Evolutionary conservation across 2,888 invertebrate genomes (phyloP).

Genomic region (Caenorhabditis auriculariae): DNA sequence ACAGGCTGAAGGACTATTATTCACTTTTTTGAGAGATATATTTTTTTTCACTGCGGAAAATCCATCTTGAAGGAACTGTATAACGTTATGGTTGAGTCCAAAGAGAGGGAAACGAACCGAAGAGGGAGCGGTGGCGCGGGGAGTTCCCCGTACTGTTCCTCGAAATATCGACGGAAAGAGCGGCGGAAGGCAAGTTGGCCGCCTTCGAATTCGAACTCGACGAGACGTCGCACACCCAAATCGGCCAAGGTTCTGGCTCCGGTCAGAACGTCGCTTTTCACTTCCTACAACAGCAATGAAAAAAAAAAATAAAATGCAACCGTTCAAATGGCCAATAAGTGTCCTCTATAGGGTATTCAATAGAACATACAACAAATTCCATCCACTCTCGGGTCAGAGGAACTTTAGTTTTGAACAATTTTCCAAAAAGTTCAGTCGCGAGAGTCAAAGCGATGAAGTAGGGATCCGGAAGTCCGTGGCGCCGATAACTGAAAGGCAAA

Average conservation of each 20-base stretch:
- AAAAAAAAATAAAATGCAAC: not conserved
- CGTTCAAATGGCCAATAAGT: not conserved
- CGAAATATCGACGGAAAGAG: constrained; percentile 54
- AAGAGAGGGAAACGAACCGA: constrained; percentile 6
- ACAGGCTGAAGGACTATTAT: too few species aligned
- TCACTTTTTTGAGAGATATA: too few species aligned
- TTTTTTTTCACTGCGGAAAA: too few species aligned
- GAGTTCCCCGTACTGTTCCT: constrained; percentile 54
- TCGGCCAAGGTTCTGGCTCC: constrained; percentile 65
- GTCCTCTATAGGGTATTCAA: not conserved
- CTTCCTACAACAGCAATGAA: constrained; percentile 62
- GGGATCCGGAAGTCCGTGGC: constrained; percentile 56
- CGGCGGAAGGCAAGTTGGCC: constrained; percentile 49
- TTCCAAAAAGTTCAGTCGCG: constrained; percentile 48
- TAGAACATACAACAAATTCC: constrained; percentile 55
- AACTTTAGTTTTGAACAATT: constrained; percentile 51
- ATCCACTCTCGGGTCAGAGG: constrained; percentile 60
- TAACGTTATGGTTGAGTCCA: too few species aligned
- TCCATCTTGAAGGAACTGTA: too few species aligned
- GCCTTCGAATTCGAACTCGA: constrained; percentile 63
- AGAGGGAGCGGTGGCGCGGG: constrained; percentile 55
- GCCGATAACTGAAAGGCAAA: constrained; percentile 36
- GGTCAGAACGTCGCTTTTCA: constrained; percentile 63
- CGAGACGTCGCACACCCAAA: constrained; percentile 65
- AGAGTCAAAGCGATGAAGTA: constrained; percentile 43